Conservation (phyloP, 1,140 invertebrate genomes). For the Ceratina australensis region DNA sequence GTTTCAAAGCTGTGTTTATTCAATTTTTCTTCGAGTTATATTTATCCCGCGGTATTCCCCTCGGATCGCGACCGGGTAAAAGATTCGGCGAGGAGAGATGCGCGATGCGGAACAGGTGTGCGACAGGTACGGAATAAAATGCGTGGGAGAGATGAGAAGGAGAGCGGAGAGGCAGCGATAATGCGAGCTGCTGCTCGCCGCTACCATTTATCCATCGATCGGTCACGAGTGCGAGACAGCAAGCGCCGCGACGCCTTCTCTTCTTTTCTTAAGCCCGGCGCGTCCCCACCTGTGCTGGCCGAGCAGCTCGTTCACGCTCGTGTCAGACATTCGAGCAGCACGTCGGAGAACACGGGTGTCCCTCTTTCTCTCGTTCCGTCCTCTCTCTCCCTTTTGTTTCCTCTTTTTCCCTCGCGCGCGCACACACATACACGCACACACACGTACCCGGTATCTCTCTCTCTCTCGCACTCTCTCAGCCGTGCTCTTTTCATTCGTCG, state of each 20-base stretch:
- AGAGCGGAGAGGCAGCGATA: conserved; percentile 41
- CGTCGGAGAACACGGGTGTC: conserved; percentile 65
- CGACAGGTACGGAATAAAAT: conserved; percentile 6
- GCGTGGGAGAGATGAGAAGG: conserved; percentile 5
- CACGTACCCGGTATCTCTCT: not conserved
- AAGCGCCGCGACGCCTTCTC: conserved; percentile 69
- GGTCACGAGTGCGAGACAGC: conserved; percentile 57
- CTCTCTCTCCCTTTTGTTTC: not conserved
- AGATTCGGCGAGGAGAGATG: not conserved
- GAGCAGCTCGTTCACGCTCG: conserved; percentile 41
- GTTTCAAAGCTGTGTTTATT: too few relatives aligned
- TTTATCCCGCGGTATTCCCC: too few relatives aligned
- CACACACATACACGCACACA: too few relatives aligned
- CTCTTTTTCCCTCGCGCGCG: not conserved
- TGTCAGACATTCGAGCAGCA: conserved; percentile 66
- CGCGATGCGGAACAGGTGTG: not conserved
- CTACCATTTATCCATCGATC: conserved; percentile 68
- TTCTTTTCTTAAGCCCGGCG: conserved; percentile 34
- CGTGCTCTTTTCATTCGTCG: conserved; percentile 17
- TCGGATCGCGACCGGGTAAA: too few relatives aligned
- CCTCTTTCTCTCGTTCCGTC: conserved; percentile 22
- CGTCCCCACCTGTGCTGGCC: conserved; percentile 53
- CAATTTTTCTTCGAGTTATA: too few relatives aligned
- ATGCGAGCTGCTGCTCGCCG: conserved; percentile 48
- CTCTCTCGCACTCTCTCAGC: not conserved